A percentile compares a stretch with the other conserved stretches of the same genome.
phyloP scores from a whole-genome alignment of 2,113 vertebrate species.

The Etheostoma cragini region DNA sequence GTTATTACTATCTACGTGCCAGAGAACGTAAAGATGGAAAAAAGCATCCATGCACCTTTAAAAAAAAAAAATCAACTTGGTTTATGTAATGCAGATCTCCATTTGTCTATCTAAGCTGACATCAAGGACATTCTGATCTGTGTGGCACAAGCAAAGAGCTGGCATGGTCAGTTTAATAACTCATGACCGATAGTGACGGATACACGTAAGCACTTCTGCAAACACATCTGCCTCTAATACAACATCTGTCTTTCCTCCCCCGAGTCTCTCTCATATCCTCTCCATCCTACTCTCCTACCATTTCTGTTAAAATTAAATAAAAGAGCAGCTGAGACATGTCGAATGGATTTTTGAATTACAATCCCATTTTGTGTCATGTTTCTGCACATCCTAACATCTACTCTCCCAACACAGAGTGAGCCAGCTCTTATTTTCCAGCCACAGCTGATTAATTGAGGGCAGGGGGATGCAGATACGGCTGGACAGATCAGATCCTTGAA shows the following conservation, averaged over 20 bases:
- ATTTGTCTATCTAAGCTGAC: slow-evolving; percentile 66
- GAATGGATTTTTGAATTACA: background rate
- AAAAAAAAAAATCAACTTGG: background rate
- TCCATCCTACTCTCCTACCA: background rate
- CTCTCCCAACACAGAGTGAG: slow-evolving; percentile 18
- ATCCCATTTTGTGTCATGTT: slow-evolving; percentile 26
- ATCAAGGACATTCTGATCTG: slow-evolving; percentile 67
- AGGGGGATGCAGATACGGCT: slow-evolving; percentile 60
- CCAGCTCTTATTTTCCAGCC: slow-evolving; percentile 45
- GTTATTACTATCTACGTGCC: background rate
- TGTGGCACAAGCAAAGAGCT: slow-evolving; percentile 46
- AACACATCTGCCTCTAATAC: slow-evolving; percentile 60
- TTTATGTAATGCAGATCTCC: slow-evolving; percentile 61
- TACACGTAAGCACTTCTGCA: slow-evolving; percentile 73
- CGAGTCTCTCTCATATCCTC: background rate
- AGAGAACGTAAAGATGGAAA: slow-evolving; percentile 7
- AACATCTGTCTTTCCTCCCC: slow-evolving; percentile 33
- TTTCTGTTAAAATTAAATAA: slow-evolving; percentile 15
- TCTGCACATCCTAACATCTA: slow-evolving; percentile 21
- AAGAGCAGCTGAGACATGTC: slow-evolving; percentile 28
- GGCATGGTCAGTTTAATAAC: slow-evolving; percentile 68
- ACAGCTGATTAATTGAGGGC: slow-evolving; percentile 62
- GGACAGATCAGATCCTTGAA: slow-evolving; percentile 71
- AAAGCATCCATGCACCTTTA: slow-evolving; percentile 7
- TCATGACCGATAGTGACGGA: slow-evolving; percentile 68